These are phyloP conservation scores for Scotopteryx bipunctaria DNA, from an alignment of 2,888 invertebrate genomes.

Conservation along the genomic window DNA sequence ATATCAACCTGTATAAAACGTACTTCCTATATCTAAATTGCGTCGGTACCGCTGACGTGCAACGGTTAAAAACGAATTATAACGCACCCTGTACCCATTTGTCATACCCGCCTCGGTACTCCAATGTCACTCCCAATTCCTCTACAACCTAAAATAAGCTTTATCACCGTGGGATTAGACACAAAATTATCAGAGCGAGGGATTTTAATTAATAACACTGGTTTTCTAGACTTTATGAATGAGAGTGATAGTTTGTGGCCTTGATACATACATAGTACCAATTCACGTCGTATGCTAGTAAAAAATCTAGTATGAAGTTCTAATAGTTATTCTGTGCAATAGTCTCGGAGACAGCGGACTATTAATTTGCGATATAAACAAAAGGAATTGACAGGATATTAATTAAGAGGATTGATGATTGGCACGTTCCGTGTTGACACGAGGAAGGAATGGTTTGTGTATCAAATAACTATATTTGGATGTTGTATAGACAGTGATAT, in stretches of 20 bases:
- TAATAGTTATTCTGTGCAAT: constrained; percentile 26
- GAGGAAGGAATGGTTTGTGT: constrained; percentile 35
- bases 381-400: constrained; percentile 49
- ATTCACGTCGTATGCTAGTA: no score
- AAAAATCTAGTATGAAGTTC: background rate
- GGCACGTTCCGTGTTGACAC: constrained; percentile 40
- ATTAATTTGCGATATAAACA: constrained; percentile 45
- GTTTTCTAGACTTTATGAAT: no score
- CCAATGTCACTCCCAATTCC: constrained; percentile 1
- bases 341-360: constrained; percentile 52
- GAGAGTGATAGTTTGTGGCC: no score
- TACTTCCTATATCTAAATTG: constrained; percentile 46
- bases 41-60: constrained; percentile 68
- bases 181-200: background rate
- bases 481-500: constrained; percentile 24
- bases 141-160: background rate
- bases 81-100: constrained; percentile 73
- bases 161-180: background rate
- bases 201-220: background rate
- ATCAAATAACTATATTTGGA: constrained; percentile 28
- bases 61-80: constrained; percentile 79
- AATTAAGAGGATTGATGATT: constrained; percentile 48
- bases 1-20: constrained; percentile 43
- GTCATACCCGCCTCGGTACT: constrained; percentile 54
- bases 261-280: no score